Evolutionary conservation across 2,797 vertebrate species (phyloP), one percentile per base, ranked within the genome.

Genomic region (Pitangus sulphuratus): DNA sequence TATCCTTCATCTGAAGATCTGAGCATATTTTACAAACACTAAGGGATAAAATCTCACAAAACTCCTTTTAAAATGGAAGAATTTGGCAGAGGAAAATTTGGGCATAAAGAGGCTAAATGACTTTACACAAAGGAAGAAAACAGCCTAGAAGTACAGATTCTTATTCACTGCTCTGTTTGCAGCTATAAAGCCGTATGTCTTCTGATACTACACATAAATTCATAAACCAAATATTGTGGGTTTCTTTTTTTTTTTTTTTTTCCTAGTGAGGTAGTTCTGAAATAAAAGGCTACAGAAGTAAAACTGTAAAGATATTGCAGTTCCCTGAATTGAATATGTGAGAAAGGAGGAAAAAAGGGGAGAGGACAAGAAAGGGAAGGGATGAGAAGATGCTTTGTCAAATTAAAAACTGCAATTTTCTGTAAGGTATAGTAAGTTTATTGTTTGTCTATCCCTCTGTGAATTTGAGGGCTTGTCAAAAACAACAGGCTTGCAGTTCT

Each of bases 161-260:
- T 51, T 86, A 45, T 50, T 87, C 39, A 68, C 19, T 33, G 42
- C 3, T 90, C 21, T 75, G n/a, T 69, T 72, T 78, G 61, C 33
- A 71, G 40, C 35, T 77, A 42, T 53, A 80, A 90, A 80, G 11
- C 5, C 15, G 3, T 20, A n/a, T 21, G 12, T 70, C 33, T 79
- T 90, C 81, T 74, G 60, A 85, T 85, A 80, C 11, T 47, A 45
- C 17, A 20, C 3, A 6, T 3, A 71, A 22, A 82, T 82, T 87
- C 14, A 51, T 51, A 40, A 56, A 33, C 7, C 80, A 80, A 77
- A 68, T 61, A 84, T 12, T 31, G 30, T 37, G 19, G 8, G 1
- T 1, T 24, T 40, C 37, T 57, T 56, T 65, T 54, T 2, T 0
- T 0, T 1, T 1, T 2, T 24, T 40, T 45, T 57, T 56, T 61